Conservation (phyloP, 2,797 vertebrate species). For the Myoxocephalus aenaeus region DNA sequence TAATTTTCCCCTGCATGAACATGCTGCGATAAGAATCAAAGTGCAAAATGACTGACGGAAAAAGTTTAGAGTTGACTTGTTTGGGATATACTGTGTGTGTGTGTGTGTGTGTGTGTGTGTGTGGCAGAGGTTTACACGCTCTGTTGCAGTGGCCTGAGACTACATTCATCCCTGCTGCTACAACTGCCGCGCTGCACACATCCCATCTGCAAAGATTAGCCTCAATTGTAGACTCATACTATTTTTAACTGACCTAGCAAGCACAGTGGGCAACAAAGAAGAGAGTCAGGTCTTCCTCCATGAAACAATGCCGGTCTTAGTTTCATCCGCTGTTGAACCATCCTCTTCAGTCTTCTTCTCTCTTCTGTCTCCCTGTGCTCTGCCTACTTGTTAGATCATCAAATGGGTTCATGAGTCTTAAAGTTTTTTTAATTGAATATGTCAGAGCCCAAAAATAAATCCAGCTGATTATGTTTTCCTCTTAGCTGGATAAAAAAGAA, state of each 20-base stretch:
- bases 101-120: slow-evolving; percentile 23
- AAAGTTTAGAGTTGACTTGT: slow-evolving; percentile 45
- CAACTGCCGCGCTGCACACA: slow-evolving; percentile 56
- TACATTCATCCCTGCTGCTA: slow-evolving; percentile 56
- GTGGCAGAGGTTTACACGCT: slow-evolving; percentile 27
- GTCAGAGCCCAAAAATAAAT: background rate
- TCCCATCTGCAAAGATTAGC: slow-evolving; percentile 81
- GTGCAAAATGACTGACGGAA: slow-evolving; percentile 36
- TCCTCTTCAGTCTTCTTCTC: background rate
- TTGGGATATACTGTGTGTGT: slow-evolving; percentile 5
- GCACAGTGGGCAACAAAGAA: slow-evolving; percentile 56
- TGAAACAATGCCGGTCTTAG: slow-evolving; percentile 37
- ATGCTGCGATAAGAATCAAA: slow-evolving; percentile 53
- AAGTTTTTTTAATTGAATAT: background rate
- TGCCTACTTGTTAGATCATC: background rate
- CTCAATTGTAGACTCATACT: slow-evolving; percentile 73
- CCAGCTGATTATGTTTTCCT: background rate
- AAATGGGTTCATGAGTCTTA: background rate
- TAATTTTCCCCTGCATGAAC: slow-evolving; percentile 43
- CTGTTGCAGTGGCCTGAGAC: slow-evolving; percentile 45
- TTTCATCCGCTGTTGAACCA: background rate
- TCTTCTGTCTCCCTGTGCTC: background rate
- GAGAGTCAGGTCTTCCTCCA: slow-evolving; percentile 52
- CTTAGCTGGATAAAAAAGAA: background rate
- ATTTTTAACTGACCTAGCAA: slow-evolving; percentile 83